These are phyloP conservation scores for Drosophila seguyi DNA, from an alignment of 1,140 invertebrate species.

Conservation along the genomic window DNA sequence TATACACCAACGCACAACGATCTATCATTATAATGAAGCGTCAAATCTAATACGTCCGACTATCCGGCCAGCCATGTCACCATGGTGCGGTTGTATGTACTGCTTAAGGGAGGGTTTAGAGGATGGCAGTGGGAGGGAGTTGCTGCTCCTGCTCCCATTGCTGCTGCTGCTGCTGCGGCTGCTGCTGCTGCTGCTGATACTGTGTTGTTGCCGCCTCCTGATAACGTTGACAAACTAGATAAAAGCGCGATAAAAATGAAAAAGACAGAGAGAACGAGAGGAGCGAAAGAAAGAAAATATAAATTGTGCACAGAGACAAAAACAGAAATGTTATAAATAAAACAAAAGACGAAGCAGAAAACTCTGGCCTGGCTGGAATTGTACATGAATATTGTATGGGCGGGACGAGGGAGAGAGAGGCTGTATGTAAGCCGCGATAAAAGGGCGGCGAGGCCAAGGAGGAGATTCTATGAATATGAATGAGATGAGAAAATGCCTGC, in stretches of 20 bases:
- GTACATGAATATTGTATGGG: constrained; percentile 66
- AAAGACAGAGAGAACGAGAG: constrained; percentile 46
- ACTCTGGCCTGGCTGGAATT: constrained; percentile 37
- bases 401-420: constrained; percentile 5
- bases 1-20: constrained; percentile 66
- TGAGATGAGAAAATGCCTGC: constrained; percentile 47
- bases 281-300: neutral
- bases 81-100: constrained; percentile 24
- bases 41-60: constrained; percentile 78
- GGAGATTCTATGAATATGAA: constrained; percentile 69
- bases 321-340: constrained; percentile 72
- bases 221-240: constrained; percentile 83
- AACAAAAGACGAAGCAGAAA: constrained; percentile 50
- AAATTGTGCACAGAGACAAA: constrained; percentile 51
- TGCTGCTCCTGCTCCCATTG: constrained; percentile 10
- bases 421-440: constrained; percentile 23
- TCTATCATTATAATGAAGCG: constrained; percentile 82
- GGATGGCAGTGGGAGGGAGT: constrained; percentile 2
- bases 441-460: neutral
- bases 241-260: constrained; percentile 81
- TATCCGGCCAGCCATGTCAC: constrained; percentile 62
- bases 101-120: constrained; percentile 12
- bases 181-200: constrained; percentile 6
- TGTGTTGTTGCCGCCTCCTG: constrained; percentile 38
- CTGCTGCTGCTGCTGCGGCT: constrained; percentile 7